A percentile compares a stretch with the other conserved stretches of the same genome.
Evolutionary conservation across 1,140 invertebrate species (phyloP).

Genomic region (Pachyrhynchus sulphureomaculatus): DNA sequence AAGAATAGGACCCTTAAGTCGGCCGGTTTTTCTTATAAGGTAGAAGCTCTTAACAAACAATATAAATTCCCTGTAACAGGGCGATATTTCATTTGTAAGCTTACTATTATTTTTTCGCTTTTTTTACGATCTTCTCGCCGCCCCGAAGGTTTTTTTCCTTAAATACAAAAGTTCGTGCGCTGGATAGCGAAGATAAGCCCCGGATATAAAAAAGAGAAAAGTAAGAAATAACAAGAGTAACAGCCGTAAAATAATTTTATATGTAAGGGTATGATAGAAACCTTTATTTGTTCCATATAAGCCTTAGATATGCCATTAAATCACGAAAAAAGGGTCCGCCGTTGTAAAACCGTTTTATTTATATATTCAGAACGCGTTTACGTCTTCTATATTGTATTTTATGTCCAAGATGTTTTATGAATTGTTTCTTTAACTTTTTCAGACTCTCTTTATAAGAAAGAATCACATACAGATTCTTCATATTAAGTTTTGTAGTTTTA

Average conservation of each 20-base stretch:
- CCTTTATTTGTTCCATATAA: conserved; percentile 14
- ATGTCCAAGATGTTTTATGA: no score
- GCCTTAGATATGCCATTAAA: conserved; percentile 5
- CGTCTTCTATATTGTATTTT: no score
- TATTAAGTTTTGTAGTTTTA: no score
- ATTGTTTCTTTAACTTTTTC: no score
- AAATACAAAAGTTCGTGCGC: conserved; percentile 30
- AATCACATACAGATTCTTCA: no score
- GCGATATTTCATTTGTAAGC: conserved; percentile 32
- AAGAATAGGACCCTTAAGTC: no score
- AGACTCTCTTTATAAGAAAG: no score
- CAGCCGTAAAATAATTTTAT: conserved; percentile 33
- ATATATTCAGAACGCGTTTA: no score
- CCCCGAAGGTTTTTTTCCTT: conserved; percentile 19
- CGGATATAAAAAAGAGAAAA: conserved; percentile 22
- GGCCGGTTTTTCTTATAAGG: not conserved
- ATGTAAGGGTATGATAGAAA: conserved; percentile 16
- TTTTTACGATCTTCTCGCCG: conserved; percentile 19
- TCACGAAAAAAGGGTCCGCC: not conserved
- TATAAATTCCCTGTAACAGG: conserved; percentile 30
- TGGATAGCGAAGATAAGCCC: conserved; percentile 31
- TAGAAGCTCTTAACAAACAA: conserved; percentile 25
- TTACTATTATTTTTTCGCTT: conserved; percentile 28
- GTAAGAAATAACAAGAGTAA: conserved; percentile 29
- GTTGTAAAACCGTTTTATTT: conserved; percentile 9